Base-by-base conservation (phyloP, 2,888 invertebrate genomes). In the Isotomurus palustris region DNA sequence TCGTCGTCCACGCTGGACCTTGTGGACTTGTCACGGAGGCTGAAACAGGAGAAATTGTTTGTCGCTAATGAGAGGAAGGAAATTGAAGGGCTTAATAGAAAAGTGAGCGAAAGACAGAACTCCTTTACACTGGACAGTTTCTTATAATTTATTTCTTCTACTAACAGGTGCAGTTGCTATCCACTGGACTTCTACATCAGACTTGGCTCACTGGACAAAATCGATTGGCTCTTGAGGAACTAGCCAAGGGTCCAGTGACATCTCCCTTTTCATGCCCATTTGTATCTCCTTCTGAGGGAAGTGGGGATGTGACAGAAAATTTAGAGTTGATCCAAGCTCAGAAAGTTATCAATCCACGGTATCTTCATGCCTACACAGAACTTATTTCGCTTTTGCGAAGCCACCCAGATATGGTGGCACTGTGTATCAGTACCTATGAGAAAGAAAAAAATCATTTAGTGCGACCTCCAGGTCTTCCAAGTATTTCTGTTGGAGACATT, bases 11-110 rank as follows among this genome's bases (percentile, higher is more conserved):
- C 64, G 40, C 38, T 68, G 32, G 81, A 83, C 64, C 77, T 84
- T 63, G 75, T 83, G 57, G 83, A 85, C 70, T 76, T 87, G 63
- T 82, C 85, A 24, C 78, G 79, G 67, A 85, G 87, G 74, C 78
- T 92, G 68, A 82, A 87, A 56, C 84, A 88, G 74, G 95, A 95
- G 76, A 85, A 88, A 72, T 81, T 94, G 56, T 91, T 91, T 75
- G 87, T 92, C 54, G 83, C 83, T 69, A 86, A 88, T 2, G 94
- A 95, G 75, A 85, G 88, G 75, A 84, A 86, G 73, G 84, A 88
- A 75, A 82, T 91, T 72, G 85, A 86, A 71, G 82, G 82, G 71
- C 78, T 90, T 29, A 89, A 88, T 74, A 84, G 86, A 73, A 83
- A 85, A 72, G 83, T 88, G n/a, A n/a, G n/a, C n/a, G n/a, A n/a